Evolutionary conservation across 2,797 vertebrate genomes (phyloP).

Genomic region (Austrolebias charrua): DNA sequence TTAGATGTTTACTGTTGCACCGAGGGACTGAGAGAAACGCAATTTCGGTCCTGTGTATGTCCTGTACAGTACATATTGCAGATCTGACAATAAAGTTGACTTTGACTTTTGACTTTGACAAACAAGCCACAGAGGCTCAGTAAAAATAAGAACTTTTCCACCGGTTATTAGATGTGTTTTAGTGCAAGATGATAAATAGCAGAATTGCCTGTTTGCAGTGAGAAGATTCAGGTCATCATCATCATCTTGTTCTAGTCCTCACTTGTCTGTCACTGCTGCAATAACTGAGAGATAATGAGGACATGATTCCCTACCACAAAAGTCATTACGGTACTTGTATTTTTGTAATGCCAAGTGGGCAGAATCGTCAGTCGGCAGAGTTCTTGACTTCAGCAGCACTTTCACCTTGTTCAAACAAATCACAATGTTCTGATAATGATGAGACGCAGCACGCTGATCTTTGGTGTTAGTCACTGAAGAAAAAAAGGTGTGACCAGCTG

Average conservation of each 20-base stretch:
- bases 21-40: too few relatives aligned
- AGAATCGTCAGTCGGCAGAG: neutral
- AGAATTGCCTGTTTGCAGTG: constrained; percentile 1
- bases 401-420: constrained; percentile 18
- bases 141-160: neutral
- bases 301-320: constrained; percentile 1
- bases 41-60: too few relatives aligned
- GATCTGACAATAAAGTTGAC: too few relatives aligned
- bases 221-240: constrained; percentile 10
- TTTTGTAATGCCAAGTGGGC: constrained; percentile 6
- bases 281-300: neutral
- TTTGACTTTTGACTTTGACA: too few relatives aligned
- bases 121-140: neutral
- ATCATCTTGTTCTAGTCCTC: neutral
- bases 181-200: neutral
- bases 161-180: neutral
- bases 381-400: neutral
- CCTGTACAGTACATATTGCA: too few relatives aligned
- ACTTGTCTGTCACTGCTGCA: neutral
- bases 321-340: constrained; percentile 4
- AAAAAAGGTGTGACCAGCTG: constrained; percentile 11
- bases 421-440: constrained; percentile 18
- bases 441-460: neutral
- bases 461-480: constrained; percentile 1
- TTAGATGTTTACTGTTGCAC: too few relatives aligned